These are phyloP conservation scores for Calosoma granatense DNA, from an alignment of 1,140 invertebrate species.

Conservation along the genomic window DNA sequence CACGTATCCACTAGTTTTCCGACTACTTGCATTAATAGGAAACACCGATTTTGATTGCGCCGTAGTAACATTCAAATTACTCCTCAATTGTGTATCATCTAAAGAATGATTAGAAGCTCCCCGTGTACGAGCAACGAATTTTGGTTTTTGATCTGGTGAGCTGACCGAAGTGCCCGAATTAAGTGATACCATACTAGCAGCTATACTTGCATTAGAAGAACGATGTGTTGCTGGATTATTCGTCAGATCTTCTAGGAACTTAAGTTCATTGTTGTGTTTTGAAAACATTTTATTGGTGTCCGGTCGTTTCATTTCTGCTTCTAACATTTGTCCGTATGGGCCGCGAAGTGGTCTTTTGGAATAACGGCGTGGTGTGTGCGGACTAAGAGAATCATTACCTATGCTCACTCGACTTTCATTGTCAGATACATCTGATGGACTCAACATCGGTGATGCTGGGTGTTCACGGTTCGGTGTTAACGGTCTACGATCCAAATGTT, in stretches of 20 bases:
- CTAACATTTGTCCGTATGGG: slow-evolving; percentile 73
- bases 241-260: slow-evolving; percentile 38
- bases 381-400: slow-evolving; percentile 23
- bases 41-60: too few species aligned
- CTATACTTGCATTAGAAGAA: too few species aligned
- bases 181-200: slow-evolving; percentile 30
- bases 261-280: slow-evolving; percentile 43
- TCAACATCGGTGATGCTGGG: slow-evolving; percentile 11
- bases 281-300: slow-evolving; percentile 35
- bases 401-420: slow-evolving; percentile 36
- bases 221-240: too few species aligned
- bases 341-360: slow-evolving; percentile 64
- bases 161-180: slow-evolving; percentile 28
- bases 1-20: slow-evolving; percentile 12
- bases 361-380: slow-evolving; percentile 44
- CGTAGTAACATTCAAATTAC: slow-evolving; percentile 14
- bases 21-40: slow-evolving; percentile 11
- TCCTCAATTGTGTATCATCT: slow-evolving; percentile 37
- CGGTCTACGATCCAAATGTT: slow-evolving; percentile 28
- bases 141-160: slow-evolving; percentile 23
- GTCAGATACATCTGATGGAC: slow-evolving; percentile 41
- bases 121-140: slow-evolving; percentile 21
- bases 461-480: slow-evolving; percentile 20
- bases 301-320: slow-evolving; percentile 71
- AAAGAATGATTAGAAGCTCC: slow-evolving; percentile 33